Evolutionary conservation across 2,888 invertebrate species (phyloP).

Genomic region (Mesochorus sp.): DNA sequence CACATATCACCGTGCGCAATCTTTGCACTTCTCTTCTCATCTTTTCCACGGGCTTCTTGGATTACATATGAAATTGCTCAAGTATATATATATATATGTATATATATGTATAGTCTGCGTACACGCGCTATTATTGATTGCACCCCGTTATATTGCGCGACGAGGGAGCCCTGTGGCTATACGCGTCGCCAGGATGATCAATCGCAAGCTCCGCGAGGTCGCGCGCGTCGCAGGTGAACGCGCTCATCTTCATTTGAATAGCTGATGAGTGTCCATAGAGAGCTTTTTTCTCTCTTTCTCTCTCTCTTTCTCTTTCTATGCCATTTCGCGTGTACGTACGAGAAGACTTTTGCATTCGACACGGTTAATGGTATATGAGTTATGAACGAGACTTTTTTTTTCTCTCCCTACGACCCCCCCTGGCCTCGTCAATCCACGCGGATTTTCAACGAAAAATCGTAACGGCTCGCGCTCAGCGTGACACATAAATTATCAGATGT

Average conservation of each 20-base stretch:
- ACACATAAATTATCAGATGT: conserved; percentile 35
- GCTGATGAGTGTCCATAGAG: conserved; percentile 31
- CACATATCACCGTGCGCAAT: conserved; percentile 35
- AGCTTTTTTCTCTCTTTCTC: background rate
- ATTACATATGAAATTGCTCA: conserved; percentile 42
- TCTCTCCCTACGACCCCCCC: background rate
- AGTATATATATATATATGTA: too few species aligned
- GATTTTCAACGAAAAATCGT: conserved; percentile 24
- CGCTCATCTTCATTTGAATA: conserved; percentile 27
- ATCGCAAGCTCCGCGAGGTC: conserved; percentile 36
- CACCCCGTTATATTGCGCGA: conserved; percentile 37
- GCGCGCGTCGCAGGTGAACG: conserved; percentile 45
- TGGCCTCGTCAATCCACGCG: background rate
- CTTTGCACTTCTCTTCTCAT: background rate
- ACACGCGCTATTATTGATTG: conserved; percentile 46
- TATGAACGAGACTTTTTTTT: conserved; percentile 16
- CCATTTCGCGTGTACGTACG: background rate
- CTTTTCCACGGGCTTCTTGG: conserved; percentile 30
- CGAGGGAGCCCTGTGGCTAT: conserved; percentile 12
- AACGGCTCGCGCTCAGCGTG: conserved; percentile 44
- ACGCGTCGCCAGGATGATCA: conserved; percentile 48
- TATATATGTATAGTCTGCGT: too few species aligned
- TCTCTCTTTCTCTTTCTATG: background rate
- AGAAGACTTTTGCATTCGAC: conserved; percentile 32
- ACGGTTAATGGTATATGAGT: conserved; percentile 43